phyloP scores from a whole-genome alignment of 1,140 invertebrate species.

The Reticulitermes speratus region DNA sequence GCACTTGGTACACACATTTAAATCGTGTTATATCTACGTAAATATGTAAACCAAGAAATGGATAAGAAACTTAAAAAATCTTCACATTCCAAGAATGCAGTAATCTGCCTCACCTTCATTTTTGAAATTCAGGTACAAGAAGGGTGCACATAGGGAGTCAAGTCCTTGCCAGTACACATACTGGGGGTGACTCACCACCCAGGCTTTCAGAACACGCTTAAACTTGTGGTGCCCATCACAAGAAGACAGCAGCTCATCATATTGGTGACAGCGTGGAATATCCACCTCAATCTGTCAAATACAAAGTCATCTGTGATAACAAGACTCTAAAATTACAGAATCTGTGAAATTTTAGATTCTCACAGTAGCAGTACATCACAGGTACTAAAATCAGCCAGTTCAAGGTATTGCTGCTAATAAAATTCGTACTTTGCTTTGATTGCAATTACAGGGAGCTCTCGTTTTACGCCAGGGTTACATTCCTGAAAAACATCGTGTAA shows the following conservation, averaged over 20 bases:
- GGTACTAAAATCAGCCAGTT: too few relatives aligned
- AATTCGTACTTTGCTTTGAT: too few relatives aligned
- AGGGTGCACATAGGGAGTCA: slow-evolving; percentile 96
- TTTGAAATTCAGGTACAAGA: slow-evolving; percentile 95
- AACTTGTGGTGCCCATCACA: slow-evolving; percentile 88
- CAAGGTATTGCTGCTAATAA: too few relatives aligned
- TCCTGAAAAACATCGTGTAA: too few relatives aligned
- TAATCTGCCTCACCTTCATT: slow-evolving; percentile 74
- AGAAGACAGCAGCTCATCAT: slow-evolving; percentile 94
- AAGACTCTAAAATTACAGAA: not conserved
- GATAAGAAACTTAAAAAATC: not conserved
- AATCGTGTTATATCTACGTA: not conserved
- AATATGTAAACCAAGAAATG: not conserved
- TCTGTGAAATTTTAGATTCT: too few relatives aligned
- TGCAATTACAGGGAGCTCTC: too few relatives aligned
- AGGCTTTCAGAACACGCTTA: slow-evolving; percentile 93
- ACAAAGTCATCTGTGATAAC: slow-evolving; percentile 35
- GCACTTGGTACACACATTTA: too few relatives aligned
- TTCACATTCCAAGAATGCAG: not conserved
- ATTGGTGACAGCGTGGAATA: slow-evolving; percentile 98
- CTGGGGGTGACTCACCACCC: slow-evolving; percentile 90
- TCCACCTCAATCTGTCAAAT: slow-evolving; percentile 90
- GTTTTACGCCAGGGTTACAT: too few relatives aligned
- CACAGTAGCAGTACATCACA: not conserved
- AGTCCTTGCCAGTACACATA: slow-evolving; percentile 99